These are phyloP conservation scores for Telmatherina bonti DNA, from an alignment of 2,797 vertebrate genomes.

Conservation along the genomic window DNA sequence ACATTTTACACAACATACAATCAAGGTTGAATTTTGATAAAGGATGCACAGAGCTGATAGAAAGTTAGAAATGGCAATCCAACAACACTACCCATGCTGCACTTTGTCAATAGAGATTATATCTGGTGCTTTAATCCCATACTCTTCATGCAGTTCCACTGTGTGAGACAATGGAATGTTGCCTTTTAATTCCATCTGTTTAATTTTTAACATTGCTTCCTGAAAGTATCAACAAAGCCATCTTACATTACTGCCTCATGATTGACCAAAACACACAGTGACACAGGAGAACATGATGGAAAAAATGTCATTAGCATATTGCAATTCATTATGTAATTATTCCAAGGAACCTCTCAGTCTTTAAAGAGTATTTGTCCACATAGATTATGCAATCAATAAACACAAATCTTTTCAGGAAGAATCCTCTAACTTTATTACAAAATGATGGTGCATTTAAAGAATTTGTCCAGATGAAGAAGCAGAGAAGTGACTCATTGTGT, in stretches of 20 bases:
- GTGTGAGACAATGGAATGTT: conserved; percentile 32
- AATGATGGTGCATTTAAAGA: not conserved
- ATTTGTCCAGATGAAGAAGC: not conserved
- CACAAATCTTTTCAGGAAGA: not conserved
- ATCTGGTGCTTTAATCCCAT: conserved; percentile 6
- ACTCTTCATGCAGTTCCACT: conserved; percentile 2
- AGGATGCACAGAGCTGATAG: not conserved
- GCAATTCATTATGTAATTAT: conserved; percentile 62
- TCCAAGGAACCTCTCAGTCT: conserved; percentile 30
- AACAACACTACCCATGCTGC: not conserved
- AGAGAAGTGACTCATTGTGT: no score
- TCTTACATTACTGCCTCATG: conserved; percentile 63
- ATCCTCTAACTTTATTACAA: no score
- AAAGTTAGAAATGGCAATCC: conserved; percentile 1
- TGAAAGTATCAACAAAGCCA: conserved; percentile 60
- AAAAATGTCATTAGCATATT: conserved; percentile 58
- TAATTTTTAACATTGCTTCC: conserved; percentile 79
- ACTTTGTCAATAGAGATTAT: conserved; percentile 7
- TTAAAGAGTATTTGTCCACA: conserved; percentile 23
- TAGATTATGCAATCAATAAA: not conserved
- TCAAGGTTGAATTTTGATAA: not conserved
- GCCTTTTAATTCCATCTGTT: conserved; percentile 65
- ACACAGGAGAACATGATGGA: conserved; percentile 58
- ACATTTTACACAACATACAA: not conserved
- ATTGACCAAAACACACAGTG: conserved; percentile 28